These are phyloP conservation scores for Dysidea cf. avara DNA, from an alignment of 37 sponge, comb jelly and placozoan species.

Conservation along the genomic window DNA sequence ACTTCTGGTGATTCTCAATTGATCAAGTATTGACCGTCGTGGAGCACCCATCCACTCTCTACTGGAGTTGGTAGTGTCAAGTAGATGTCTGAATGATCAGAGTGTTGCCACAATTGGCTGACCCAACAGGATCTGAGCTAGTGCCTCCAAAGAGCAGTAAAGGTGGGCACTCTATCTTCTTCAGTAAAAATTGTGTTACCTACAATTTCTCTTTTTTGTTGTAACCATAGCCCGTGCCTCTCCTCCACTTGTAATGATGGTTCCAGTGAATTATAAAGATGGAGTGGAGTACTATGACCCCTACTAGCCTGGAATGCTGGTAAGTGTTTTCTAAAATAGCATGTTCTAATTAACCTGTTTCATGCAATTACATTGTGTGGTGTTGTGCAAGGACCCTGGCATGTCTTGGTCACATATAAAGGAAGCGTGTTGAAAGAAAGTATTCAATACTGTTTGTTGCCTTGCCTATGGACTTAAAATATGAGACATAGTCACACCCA, in stretches of 20 bases:
- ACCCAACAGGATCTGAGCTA: background rate
- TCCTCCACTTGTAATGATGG: background rate
- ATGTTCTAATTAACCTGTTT: constrained; percentile 6
- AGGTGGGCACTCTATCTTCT: background rate
- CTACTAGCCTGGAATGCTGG: background rate
- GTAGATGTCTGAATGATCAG: background rate
- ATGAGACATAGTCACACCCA: too few relatives aligned
- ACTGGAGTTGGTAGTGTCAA: background rate
- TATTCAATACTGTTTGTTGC: constrained; percentile 2
- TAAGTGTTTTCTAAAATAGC: constrained; percentile 22
- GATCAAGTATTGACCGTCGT: too few relatives aligned
- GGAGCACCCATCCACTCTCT: constrained; percentile 4
- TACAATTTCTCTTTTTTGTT: constrained; percentile 1
- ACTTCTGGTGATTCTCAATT: too few relatives aligned
- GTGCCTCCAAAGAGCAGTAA: constrained; percentile 2
- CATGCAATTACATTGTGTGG: background rate
- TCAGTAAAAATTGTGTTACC: constrained; percentile 1
- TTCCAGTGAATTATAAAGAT: background rate
- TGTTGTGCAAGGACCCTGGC: background rate
- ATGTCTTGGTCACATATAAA: background rate
- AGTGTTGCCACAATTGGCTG: background rate
- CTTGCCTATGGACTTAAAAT: constrained; percentile 17
- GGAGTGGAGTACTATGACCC: constrained; percentile 1
- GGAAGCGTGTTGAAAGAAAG: background rate
- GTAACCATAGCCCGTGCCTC: constrained; percentile 21